These are phyloP conservation scores for Pteruthius melanotis DNA, from an alignment of 2,113 vertebrate species.

Conservation along the genomic window DNA sequence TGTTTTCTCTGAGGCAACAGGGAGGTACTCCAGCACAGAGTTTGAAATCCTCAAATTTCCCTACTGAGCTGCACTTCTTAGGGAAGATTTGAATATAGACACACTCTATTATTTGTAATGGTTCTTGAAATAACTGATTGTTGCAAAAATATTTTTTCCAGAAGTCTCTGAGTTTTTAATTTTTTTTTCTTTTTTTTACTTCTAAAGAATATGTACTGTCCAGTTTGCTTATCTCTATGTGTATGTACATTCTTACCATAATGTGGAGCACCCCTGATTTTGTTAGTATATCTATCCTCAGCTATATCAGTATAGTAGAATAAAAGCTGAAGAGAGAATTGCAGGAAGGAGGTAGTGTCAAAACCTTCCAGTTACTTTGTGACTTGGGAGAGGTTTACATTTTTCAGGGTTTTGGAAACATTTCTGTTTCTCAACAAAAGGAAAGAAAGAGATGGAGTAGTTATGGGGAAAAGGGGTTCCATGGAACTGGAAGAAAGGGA, in stretches of 20 bases:
- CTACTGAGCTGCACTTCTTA: neutral
- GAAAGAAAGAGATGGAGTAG: neutral
- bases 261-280: neutral
- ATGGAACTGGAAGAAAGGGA: neutral
- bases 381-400: neutral
- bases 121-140: neutral
- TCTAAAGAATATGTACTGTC: neutral
- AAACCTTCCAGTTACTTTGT: neutral
- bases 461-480: neutral
- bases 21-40: neutral
- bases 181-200: neutral
- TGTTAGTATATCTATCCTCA: neutral
- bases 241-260: neutral
- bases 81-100: neutral
- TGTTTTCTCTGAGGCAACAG: neutral
- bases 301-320: neutral
- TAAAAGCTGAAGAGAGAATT: neutral
- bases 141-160: neutral
- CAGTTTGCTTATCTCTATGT: neutral
- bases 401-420: neutral
- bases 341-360: rapidly evolving
- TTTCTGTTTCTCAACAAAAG: neutral
- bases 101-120: neutral
- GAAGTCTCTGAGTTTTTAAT: neutral
- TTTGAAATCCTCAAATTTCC: neutral